Percentiles rank a stretch among this genome's conserved stretches.
phyloP scores from a whole-genome alignment of 1,140 invertebrate genomes.

The Diachasma alloeum region DNA sequence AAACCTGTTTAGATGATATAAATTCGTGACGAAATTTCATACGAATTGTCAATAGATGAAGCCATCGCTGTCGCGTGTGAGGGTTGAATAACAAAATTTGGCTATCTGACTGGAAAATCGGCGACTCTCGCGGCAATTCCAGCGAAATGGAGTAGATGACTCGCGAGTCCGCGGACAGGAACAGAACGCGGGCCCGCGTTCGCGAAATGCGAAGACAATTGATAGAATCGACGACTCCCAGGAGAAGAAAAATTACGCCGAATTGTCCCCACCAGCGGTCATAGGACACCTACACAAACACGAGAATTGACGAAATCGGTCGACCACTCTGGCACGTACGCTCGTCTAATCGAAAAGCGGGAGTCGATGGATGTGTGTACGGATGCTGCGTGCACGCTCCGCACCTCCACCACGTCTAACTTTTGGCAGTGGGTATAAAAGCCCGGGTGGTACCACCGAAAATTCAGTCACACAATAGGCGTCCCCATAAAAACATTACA shows the following conservation, averaged over 20 bases:
- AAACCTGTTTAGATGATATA: background rate
- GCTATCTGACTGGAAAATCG: too few relatives aligned
- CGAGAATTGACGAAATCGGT: background rate
- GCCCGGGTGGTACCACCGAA: background rate
- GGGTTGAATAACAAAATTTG: too few relatives aligned
- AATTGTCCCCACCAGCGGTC: background rate
- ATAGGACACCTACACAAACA: background rate
- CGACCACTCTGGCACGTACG: background rate
- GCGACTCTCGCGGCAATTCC: too few relatives aligned
- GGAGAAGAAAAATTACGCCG: background rate
- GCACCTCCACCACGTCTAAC: background rate
- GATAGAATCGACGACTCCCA: too few relatives aligned
- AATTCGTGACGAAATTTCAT: background rate
- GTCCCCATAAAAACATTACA: background rate
- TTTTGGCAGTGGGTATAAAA: background rate
- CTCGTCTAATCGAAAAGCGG: background rate
- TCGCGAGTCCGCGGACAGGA: background rate
- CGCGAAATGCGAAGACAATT: too few relatives aligned
- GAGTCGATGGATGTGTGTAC: background rate
- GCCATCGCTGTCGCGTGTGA: background rate
- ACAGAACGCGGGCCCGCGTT: too few relatives aligned
- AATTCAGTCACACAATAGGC: background rate
- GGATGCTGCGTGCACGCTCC: background rate
- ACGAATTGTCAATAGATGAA: background rate
- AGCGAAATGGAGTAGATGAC: too few relatives aligned